Conservation (phyloP, 2,888 invertebrate species). For the Dryobota labecula region DNA sequence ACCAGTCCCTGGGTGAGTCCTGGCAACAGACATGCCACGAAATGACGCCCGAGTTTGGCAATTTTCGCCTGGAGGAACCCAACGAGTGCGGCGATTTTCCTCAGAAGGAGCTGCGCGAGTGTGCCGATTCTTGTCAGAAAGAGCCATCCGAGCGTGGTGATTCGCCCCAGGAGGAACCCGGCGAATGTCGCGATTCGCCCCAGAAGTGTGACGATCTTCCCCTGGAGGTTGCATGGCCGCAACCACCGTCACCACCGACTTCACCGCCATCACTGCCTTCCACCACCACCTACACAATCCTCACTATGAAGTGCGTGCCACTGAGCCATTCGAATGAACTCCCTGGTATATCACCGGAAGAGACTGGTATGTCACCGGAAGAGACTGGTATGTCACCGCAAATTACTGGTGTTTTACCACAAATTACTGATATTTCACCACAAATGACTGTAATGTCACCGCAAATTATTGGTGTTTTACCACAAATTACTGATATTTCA, state of each 20-base stretch:
- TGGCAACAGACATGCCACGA: conserved; percentile 1
- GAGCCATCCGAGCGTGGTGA: neutral
- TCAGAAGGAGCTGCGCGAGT: neutral
- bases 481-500: neutral
- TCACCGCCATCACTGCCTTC: neutral
- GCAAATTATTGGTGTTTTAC: neutral
- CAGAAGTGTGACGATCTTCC: neutral
- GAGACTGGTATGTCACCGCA: neutral
- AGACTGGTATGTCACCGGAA: neutral
- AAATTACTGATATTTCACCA: neutral
- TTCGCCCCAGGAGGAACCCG: neutral
- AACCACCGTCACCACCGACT: neutral
- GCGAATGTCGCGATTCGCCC: too few relatives aligned
- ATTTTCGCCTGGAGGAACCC: neutral
- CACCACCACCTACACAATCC: neutral
- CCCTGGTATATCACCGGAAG: neutral
- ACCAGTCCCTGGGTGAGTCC: neutral
- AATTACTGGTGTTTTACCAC: neutral
- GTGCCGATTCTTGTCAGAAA: neutral
- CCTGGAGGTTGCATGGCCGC: neutral
- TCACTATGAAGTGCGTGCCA: neutral
- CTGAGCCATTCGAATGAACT: neutral
- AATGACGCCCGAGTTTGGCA: neutral
- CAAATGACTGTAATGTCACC: neutral
- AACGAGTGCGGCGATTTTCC: neutral